Evolutionary conservation across 2,797 vertebrate genomes (phyloP), one percentile per base, ranked within the genome.

Genomic region (Brachyrhaphis roseni): DNA sequence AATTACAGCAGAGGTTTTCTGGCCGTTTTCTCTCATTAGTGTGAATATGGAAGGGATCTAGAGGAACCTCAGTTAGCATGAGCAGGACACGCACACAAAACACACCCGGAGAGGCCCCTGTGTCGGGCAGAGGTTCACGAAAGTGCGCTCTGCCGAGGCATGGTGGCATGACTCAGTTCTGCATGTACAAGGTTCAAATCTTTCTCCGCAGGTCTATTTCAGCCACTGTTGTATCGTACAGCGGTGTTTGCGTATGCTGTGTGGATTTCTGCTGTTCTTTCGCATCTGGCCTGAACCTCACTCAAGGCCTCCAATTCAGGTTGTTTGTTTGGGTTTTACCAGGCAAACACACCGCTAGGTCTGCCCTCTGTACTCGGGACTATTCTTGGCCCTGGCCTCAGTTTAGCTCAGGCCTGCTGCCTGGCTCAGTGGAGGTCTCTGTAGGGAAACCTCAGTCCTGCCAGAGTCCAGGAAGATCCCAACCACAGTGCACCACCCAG

Each of bases 241-340:
- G 20, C 20, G 84, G 73, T 86, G 77, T 87, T 82, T 86, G 85
- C 39, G 59, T 72, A 77, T 88, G 87, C 89, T 93, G 90, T 92
- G 88, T 92, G 93, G 81, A 86, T 91, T 92, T 90, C 90, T 81
- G 75, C 78, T 57, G 28, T 89, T 86, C 62, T 78, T 85, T 84
- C 89, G 88, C 93, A 92, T 91, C 87, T 92, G 91, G 90, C 81
- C 83, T 3, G 23, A 77, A 79, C 82, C 74, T 75, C 80, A 62
- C 75, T 84, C 74, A 72, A 13, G 66, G 80, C 88, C 88, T 88
- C 88, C 90, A 82, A 83, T 91, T 91, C 84, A 86, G 87, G 85
- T 90, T 93, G 88, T 93, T 92, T 94, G 92, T 95, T 93, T 94
- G 90, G 90, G 85, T 95, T 93, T 84, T 90, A 87, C 90, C 91